Conservation (phyloP, 2,888 invertebrate species). For the Hypselothyrea guttata region DNA sequence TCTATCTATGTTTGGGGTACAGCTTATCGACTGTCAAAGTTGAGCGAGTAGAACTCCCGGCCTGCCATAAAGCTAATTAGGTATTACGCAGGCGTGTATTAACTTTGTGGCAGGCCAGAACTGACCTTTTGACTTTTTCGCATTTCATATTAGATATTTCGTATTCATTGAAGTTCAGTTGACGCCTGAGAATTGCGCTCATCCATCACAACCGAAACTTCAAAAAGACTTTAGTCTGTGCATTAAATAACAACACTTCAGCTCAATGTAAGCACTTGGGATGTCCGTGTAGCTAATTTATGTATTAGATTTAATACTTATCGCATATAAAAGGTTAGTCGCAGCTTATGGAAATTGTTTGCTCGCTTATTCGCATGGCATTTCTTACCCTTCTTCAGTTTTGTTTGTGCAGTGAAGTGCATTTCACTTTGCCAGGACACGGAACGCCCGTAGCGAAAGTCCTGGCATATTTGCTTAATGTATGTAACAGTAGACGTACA, state of each 20-base stretch:
- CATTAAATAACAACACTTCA: too few species aligned
- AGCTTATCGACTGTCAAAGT: slow-evolving; percentile 46
- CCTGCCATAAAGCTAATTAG: slow-evolving; percentile 47
- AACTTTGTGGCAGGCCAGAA: slow-evolving; percentile 16
- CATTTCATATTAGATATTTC: not conserved
- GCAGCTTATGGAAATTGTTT: slow-evolving; percentile 28
- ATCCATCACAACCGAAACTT: slow-evolving; percentile 45
- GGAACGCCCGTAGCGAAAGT: slow-evolving; percentile 54
- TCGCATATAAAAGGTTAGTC: slow-evolving; percentile 5
- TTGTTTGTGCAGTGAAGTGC: slow-evolving; percentile 37
- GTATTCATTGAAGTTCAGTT: not conserved
- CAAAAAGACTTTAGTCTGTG: slow-evolving; percentile 24
- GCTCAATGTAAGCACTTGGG: slow-evolving; percentile 15
- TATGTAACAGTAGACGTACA: not conserved
- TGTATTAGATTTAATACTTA: slow-evolving; percentile 31
- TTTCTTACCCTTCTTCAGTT: not conserved
- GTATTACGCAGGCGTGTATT: slow-evolving; percentile 21
- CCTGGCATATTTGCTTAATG: slow-evolving; percentile 36
- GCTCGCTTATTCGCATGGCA: slow-evolving; percentile 2
- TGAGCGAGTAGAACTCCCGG: slow-evolving; percentile 5
- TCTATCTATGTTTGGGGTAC: not conserved
- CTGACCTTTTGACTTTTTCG: slow-evolving; percentile 39
- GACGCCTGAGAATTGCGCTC: slow-evolving; percentile 25
- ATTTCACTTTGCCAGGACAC: slow-evolving; percentile 44
- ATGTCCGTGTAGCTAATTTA: slow-evolving; percentile 32